Conservation (phyloP, 2,888 invertebrate species). For the Aphelenchoides bicaudatus region DNA sequence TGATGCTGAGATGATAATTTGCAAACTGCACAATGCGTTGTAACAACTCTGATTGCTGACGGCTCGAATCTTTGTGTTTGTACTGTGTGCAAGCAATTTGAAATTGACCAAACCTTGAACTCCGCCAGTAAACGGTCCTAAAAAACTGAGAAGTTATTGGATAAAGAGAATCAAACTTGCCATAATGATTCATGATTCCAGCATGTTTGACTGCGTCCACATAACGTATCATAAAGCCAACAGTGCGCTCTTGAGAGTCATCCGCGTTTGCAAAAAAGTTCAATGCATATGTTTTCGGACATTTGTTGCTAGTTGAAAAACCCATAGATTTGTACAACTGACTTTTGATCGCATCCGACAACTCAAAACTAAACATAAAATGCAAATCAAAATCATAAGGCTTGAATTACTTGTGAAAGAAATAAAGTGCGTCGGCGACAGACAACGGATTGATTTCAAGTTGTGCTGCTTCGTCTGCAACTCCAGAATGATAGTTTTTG, state of each 20-base stretch:
- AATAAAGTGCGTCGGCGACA: background rate
- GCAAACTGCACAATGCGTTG: constrained; percentile 12
- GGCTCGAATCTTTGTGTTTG: background rate
- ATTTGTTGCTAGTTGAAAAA: background rate
- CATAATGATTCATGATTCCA: background rate
- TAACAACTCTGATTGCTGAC: background rate
- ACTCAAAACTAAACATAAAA: constrained; percentile 5
- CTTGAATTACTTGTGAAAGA: background rate
- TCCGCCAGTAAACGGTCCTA: background rate
- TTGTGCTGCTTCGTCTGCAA: constrained; percentile 4
- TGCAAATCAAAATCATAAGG: constrained; percentile 2
- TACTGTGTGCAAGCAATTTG: background rate
- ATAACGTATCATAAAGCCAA: background rate
- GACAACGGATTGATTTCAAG: background rate
- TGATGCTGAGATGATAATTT: background rate
- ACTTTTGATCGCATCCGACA: background rate
- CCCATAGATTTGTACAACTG: background rate
- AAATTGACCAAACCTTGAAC: background rate
- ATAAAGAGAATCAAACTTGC: background rate
- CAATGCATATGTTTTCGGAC: background rate
- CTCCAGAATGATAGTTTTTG: background rate
- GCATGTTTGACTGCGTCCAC: background rate
- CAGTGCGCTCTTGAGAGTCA: background rate
- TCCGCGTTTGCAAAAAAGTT: constrained; percentile 8
- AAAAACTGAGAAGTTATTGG: background rate